Evolutionary conservation across 1,140 invertebrate species (phyloP).

Genomic region (Nilaparvata lugens): DNA sequence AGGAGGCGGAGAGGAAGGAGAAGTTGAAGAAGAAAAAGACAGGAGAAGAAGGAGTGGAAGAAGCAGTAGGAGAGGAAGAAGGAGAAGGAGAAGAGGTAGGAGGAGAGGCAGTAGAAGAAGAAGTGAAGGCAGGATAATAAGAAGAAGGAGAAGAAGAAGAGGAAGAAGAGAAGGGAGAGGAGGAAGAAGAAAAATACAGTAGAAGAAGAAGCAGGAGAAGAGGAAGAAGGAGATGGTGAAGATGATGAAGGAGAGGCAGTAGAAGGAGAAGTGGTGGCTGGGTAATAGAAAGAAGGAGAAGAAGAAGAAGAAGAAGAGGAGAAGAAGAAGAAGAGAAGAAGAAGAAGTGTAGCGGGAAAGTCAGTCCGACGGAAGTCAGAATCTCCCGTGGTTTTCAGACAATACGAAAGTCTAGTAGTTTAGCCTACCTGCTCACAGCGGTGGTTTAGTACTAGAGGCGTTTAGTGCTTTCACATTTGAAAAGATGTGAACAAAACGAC

Average conservation of each 20-base stretch:
- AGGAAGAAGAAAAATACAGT: neutral
- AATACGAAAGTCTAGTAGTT: no score
- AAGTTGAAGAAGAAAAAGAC: neutral
- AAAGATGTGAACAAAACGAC: no score
- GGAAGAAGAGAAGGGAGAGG: neutral
- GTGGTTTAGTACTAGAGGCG: no score
- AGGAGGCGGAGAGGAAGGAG: neutral
- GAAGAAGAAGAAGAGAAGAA: neutral
- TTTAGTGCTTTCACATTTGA: no score
- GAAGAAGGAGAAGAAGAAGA: no score
- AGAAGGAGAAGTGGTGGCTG: neutral
- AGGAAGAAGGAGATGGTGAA: no score
- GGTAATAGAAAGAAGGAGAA: neutral
- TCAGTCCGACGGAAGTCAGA: neutral
- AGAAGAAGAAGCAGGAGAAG: no score
- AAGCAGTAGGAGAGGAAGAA: neutral
- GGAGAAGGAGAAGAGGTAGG: neutral
- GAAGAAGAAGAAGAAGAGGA: neutral
- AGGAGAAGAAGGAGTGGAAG: neutral
- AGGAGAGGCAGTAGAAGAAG: neutral
- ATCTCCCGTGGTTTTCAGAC: no score
- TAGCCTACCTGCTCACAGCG: no score
- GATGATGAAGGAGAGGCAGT: no score
- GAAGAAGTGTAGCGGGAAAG: neutral
- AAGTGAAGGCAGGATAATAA: no score